phyloP scores from a whole-genome alignment of 1,140 invertebrate species.

The Chironomus striatipennis region DNA sequence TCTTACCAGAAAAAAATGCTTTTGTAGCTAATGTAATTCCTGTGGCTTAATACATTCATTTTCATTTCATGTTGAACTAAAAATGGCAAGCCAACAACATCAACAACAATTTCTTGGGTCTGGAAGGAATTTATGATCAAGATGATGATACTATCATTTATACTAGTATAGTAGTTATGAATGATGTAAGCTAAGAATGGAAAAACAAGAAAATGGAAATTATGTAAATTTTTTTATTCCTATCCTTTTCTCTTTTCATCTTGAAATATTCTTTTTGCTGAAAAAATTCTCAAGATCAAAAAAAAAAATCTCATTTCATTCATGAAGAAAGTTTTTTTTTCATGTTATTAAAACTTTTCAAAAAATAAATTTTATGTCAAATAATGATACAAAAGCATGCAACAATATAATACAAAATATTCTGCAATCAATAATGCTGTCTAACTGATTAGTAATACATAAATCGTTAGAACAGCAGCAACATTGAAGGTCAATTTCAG shows the following conservation, averaged over 20 bases:
- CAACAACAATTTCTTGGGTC: neutral
- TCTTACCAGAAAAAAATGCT: neutral
- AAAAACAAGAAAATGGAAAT: neutral
- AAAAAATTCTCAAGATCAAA: too few relatives aligned
- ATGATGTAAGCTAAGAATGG: neutral
- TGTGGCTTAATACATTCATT: neutral
- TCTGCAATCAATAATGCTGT: too few relatives aligned
- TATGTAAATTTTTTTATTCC: neutral
- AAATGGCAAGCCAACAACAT: neutral
- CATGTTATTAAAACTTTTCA: too few relatives aligned
- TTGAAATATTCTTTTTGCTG: neutral
- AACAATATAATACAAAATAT: too few relatives aligned
- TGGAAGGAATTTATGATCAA: neutral
- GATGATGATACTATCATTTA: conserved; percentile 9
- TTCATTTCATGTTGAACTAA: neutral
- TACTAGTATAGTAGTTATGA: neutral
- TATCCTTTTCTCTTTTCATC: neutral
- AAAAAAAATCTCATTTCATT: too few relatives aligned
- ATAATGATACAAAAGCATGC: too few relatives aligned
- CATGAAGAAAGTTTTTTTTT: too few relatives aligned
- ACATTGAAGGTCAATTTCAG: too few relatives aligned
- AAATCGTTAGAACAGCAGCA: too few relatives aligned
- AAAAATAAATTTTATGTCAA: too few relatives aligned
- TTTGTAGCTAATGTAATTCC: neutral
- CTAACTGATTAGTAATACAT: too few relatives aligned